Evolutionary conservation across 2,888 invertebrate species (phyloP).

Genomic region (Drosophila colorata): DNA sequence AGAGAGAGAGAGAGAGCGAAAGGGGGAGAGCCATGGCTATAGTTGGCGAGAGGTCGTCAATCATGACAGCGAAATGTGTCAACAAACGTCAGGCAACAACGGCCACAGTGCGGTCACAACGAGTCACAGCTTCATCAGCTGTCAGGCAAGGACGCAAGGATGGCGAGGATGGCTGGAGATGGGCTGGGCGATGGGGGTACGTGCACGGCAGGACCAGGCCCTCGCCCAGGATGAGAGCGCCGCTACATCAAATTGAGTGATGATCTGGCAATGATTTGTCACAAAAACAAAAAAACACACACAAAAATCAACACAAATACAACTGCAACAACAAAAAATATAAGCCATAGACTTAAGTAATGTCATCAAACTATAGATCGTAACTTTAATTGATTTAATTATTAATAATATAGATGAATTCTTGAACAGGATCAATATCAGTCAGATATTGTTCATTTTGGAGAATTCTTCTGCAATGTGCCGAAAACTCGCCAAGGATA

Average conservation of each 20-base stretch:
- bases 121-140: conserved; percentile 68
- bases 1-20: not conserved
- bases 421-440: not conserved
- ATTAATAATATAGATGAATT: no score
- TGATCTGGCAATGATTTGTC: conserved; percentile 76
- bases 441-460: not conserved
- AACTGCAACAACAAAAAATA: not conserved
- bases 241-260: conserved; percentile 76
- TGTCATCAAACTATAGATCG: not conserved
- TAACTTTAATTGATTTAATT: conserved; percentile 12
- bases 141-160: conserved; percentile 48
- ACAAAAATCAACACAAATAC: conserved; percentile 10
- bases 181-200: conserved; percentile 2
- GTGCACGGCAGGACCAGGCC: conserved; percentile 7
- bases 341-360: not conserved
- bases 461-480: no score
- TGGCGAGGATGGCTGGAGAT: no score
- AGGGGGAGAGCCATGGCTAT: not conserved
- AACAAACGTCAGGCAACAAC: conserved; percentile 70
- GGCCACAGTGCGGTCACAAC: conserved; percentile 52
- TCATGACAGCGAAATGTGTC: conserved; percentile 77
- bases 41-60: conserved; percentile 62
- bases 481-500: no score
- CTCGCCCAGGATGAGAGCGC: conserved; percentile 52
- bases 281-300: conserved; percentile 45